A percentile compares a stretch with the other conserved stretches of the same genome.
Evolutionary conservation across 1,140 invertebrate genomes (phyloP).

Genomic region (Drosophila lacertosa): DNA sequence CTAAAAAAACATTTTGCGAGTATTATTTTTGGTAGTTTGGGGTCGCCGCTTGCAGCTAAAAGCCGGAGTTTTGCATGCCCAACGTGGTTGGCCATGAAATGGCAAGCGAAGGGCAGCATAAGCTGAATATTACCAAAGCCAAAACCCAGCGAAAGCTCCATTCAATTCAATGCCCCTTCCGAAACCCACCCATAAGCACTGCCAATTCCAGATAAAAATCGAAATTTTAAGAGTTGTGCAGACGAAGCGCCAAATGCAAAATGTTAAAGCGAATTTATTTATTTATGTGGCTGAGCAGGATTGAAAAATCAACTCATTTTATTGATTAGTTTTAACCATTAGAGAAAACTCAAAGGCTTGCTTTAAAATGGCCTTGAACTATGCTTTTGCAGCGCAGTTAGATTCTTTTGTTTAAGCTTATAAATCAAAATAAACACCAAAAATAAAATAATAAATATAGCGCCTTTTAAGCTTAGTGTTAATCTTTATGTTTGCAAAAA

Average conservation of each 20-base stretch:
- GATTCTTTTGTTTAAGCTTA: background rate
- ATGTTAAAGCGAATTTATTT: constrained; percentile 49
- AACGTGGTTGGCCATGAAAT: constrained; percentile 70
- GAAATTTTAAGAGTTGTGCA: constrained; percentile 48
- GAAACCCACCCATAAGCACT: background rate
- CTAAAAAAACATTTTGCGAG: constrained; percentile 67
- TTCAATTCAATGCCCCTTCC: background rate
- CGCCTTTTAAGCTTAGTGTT: background rate
- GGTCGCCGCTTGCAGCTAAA: constrained; percentile 39
- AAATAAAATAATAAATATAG: background rate
- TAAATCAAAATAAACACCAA: background rate
- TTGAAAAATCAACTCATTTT: too few species aligned
- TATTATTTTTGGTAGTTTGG: constrained; percentile 55
- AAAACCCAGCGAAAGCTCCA: constrained; percentile 18
- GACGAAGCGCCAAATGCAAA: constrained; percentile 55
- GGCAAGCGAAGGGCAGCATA: constrained; percentile 68
- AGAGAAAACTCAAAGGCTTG: too few species aligned
- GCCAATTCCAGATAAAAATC: constrained; percentile 35
- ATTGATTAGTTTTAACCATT: too few species aligned
- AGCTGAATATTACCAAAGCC: constrained; percentile 64
- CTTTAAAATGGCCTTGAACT: too few species aligned
- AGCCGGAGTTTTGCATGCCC: constrained; percentile 56
- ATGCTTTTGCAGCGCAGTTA: background rate
- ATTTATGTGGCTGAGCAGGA: background rate
- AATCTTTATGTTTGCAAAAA: background rate